These are phyloP conservation scores for Acridotheres tristis DNA, from an alignment of 2,797 vertebrate species.

Conservation along the genomic window DNA sequence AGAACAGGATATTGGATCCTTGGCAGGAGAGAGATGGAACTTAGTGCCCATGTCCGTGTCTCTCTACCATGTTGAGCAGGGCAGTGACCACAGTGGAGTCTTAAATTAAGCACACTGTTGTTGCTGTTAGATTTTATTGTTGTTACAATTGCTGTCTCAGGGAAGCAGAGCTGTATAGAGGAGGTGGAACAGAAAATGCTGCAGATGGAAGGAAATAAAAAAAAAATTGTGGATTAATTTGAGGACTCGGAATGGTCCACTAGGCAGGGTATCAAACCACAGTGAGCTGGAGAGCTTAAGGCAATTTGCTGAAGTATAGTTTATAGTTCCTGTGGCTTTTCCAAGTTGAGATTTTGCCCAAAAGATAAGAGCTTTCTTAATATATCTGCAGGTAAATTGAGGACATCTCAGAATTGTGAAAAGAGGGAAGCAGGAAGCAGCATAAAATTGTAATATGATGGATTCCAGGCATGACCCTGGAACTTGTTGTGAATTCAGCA, in stretches of 20 bases:
- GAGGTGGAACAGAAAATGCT: constrained; percentile 9
- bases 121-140: constrained; percentile 13
- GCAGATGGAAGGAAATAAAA: constrained; percentile 37
- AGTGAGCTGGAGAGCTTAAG: constrained; percentile 40
- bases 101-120: not conserved
- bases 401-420: not conserved
- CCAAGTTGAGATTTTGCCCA: constrained; percentile 15
- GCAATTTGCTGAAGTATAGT: constrained; percentile 43
- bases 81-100: not conserved
- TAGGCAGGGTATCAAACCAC: constrained; percentile 61
- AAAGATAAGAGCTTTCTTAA: constrained; percentile 56
- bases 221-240: constrained; percentile 28
- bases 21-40: not conserved
- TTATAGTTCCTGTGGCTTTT: constrained; percentile 56
- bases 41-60: not conserved
- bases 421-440: constrained; percentile 20
- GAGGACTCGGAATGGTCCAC: constrained; percentile 17
- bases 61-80: not conserved
- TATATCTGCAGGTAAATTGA: constrained; percentile 43
- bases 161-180: not conserved
- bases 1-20: constrained; percentile 35
- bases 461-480: not conserved
- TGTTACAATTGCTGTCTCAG: not conserved
- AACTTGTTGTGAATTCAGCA: not conserved
- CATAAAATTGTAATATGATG: not conserved